Base-by-base conservation (phyloP, 2,113 vertebrate genomes). In the Bufo gargarizans region DNA sequence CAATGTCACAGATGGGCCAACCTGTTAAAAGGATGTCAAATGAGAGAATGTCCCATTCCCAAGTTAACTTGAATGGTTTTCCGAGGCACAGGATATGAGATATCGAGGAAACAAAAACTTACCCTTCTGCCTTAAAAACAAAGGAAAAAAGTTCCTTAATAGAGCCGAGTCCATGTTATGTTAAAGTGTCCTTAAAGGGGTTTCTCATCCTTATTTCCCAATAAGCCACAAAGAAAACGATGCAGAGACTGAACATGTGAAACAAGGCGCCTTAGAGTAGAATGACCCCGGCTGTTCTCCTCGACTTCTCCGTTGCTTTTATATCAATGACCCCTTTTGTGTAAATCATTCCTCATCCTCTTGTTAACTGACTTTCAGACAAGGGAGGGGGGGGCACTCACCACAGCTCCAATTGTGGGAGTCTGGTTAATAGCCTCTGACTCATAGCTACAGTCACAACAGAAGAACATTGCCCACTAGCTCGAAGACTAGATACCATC, bases 321-420 rank as follows among this genome's bases (percentile, higher is more conserved):
- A 20, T 22, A 83, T 83, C 81, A 83, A 83, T 83, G 63, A 83
- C 58, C 81, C 19, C 45, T 67, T 67, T 83, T 83, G 61, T 83
- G 63, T 61, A 49, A 53, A 83, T 67, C 67, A 83, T 67, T 53
- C 45, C 11, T 82, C 45, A 53, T 83, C 63, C 20, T 22, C 63
- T 83, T 69, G 43, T 67, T 20, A 83, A 69, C 81, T 67, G 61
- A 83, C 69, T 83, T 83, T 67, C 81, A 83, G 45, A 49, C 19
- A 50, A 69, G 43, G 19, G 56, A 33, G 45, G 16, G 43, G 9
- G 56, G 19, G 22, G 7, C 5, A 12, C 14, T 81, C 33, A 61
- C 79, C 56, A 19, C 43, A 81, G 20, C 56, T 16, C 43, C 63
- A n/a, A 53, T 50, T 67, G 47, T 67, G 81, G 63, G 58, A 53